Evolutionary conservation across 23 tunicate genomes (phyloP), one percentile per base, ranked within the genome.

Genomic region (Ascidia mentula): DNA sequence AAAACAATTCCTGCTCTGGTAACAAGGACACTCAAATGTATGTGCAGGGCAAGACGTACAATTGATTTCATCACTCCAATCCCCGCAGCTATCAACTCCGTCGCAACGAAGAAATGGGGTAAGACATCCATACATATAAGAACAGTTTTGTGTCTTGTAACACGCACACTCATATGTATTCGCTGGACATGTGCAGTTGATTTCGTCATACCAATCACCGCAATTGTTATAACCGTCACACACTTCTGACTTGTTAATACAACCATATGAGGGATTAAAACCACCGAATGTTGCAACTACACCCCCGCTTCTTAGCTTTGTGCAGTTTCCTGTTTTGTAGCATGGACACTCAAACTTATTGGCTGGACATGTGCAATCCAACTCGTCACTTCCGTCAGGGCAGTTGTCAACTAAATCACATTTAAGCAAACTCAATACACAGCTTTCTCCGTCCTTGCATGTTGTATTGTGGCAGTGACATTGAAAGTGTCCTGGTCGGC

Each of bases 141-240:
- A 20, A 28, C 65, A 53, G 65, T 53, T 53, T 53, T 53, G 22
- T 53, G 65, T 53, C 24, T 53, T 53, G 65, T 53, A 53, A 28
- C 7, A 53, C 22, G 65, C 1, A 9, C 65, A 53, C 24, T 53
- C 65, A 53, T 20, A 53, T 9, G 1, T 5, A 28, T 5, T 1
- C 2, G 65, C 7, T 6, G 65, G 65, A 1, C 4, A 3, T 5
- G 65, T 53, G 65, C 65, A 53, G 24, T 53, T 53, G 13, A 9
- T 9, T 53, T 53, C 65, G 13, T 53, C 65, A 28, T 28, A 20
- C 65, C 65, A 53, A 9, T 53, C 65, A 9, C 65, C 65, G 24
- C 65, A 53, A 53, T 53, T 26, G 65, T 53, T 53, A 53, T 20
- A 53, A 6, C 65, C 65, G 65, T 53, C 65, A 53, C 65, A 53